Evolutionary conservation across 2,113 vertebrate species (phyloP).

Genomic region (Burhinus oedicnemus): DNA sequence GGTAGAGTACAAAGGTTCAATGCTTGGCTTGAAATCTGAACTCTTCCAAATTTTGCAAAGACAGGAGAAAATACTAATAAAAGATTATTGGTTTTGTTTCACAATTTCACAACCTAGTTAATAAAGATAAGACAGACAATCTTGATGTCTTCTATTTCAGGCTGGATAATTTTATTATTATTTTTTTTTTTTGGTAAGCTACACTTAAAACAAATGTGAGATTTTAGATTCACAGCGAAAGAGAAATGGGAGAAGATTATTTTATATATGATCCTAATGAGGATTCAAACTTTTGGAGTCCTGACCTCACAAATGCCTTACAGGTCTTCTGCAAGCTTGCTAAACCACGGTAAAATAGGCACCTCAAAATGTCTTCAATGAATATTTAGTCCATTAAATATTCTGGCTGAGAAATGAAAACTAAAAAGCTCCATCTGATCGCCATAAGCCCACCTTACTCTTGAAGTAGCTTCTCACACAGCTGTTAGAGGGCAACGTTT

Average conservation of each 20-base stretch:
- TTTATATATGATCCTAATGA: not conserved
- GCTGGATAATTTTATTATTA: rapidly evolving
- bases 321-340: not conserved
- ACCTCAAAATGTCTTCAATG: not conserved
- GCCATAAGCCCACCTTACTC: not conserved
- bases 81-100: not conserved
- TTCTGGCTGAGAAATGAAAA: not conserved
- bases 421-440: not conserved
- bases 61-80: not conserved
- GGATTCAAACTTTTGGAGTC: not conserved
- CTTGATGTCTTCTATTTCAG: not conserved
- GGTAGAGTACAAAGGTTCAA: not conserved
- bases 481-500: rapidly evolving
- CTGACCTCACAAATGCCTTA: not conserved
- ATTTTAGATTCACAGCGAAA: not conserved
- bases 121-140: not conserved
- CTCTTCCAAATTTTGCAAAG: not conserved
- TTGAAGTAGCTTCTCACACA: not conserved
- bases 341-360: not conserved
- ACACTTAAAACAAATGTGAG: not conserved
- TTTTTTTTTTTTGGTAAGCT: not conserved
- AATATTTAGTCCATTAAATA: not conserved
- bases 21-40: not conserved
- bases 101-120: not conserved
- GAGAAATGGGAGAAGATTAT: not conserved